Percentiles rank a stretch among this genome's conserved stretches.
phyloP scores from a whole-genome alignment of 2,113 vertebrate species.

The Kryptolebias marmoratus region DNA sequence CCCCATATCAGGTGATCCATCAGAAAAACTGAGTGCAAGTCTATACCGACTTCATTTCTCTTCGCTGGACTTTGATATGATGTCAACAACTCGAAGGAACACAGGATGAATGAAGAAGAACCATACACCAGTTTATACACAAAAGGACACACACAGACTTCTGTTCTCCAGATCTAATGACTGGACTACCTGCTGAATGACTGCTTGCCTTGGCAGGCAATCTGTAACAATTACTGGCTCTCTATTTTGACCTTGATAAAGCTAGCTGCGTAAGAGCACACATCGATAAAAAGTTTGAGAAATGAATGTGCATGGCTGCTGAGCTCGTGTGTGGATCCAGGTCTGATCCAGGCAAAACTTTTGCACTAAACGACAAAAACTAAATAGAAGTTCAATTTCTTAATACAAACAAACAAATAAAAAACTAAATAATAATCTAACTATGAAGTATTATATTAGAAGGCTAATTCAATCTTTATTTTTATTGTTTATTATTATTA shows the following conservation, averaged over 20 bases:
- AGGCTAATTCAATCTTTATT: too few species aligned
- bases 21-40: conserved; percentile 40
- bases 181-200: not conserved
- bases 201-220: conserved; percentile 20
- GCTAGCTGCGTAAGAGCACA: not conserved
- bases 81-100: not conserved
- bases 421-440: too few species aligned
- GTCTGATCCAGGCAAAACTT: too few species aligned
- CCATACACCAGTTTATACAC: not conserved
- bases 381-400: too few species aligned
- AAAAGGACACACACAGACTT: not conserved
- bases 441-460: too few species aligned
- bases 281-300: not conserved
- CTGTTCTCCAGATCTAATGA: not conserved
- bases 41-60: conserved; percentile 30
- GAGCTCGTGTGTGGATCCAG: not conserved
- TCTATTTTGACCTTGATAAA: conserved; percentile 25
- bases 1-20: conserved; percentile 8
- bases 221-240: conserved; percentile 27
- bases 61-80: conserved; percentile 27
- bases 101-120: conserved; percentile 25
- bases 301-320: not conserved
- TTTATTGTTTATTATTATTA: too few species aligned
- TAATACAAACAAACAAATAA: too few species aligned
- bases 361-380: too few species aligned